Percentiles rank a stretch among this genome's conserved stretches.
phyloP scores from a whole-genome alignment of 2,797 vertebrate species.

The Fratercula arctica region DNA sequence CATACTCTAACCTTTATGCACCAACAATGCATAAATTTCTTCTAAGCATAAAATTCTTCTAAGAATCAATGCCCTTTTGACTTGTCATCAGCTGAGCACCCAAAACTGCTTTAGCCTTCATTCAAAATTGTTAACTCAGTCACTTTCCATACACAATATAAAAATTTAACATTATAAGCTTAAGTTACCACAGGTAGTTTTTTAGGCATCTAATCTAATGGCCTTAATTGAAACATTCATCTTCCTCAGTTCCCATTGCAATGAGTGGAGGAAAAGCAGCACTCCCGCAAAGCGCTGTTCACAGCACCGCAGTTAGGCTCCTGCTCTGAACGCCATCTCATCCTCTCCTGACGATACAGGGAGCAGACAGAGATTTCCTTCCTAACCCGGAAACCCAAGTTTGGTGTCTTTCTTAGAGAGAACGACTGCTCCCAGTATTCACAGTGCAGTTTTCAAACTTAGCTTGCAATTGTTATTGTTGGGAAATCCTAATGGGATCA shows the following conservation, averaged over 20 bases:
- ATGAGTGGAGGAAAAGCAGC: background rate
- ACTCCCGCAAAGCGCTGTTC: no score
- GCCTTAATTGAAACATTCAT: background rate
- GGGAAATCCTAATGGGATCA: no score
- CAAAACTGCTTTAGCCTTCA: background rate
- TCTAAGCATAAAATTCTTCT: no score
- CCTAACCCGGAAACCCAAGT: background rate
- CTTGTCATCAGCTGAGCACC: background rate
- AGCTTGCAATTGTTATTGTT: no score
- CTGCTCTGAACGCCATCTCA: background rate
- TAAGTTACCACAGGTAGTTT: background rate
- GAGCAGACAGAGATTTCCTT: background rate
- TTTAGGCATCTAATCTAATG: background rate
- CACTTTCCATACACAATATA: background rate
- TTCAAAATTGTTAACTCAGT: background rate
- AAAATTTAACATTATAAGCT: background rate
- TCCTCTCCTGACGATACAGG: background rate
- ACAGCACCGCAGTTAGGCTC: background rate
- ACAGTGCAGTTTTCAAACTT: background rate
- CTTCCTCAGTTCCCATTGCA: background rate
- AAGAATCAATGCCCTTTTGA: background rate
- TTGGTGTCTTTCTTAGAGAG: background rate
- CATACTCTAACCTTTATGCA: background rate
- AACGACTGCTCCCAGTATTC: background rate
- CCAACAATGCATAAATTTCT: no score